These are phyloP conservation scores for Mandrillus leucophaeus DNA, from an alignment of 2,113 vertebrate genomes.

Conservation along the genomic window DNA sequence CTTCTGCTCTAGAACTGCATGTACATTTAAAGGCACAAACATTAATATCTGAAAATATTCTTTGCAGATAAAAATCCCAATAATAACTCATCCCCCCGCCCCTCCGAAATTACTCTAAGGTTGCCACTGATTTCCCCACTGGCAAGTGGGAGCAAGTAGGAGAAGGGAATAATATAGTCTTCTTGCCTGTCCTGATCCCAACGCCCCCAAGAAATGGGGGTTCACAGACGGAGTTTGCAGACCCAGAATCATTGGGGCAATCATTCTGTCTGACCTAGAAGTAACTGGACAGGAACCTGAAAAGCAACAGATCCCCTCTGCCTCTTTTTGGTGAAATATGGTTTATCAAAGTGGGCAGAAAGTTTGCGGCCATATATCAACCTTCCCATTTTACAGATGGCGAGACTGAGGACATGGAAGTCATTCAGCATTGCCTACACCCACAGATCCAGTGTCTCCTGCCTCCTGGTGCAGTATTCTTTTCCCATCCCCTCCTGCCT, in stretches of 20 bases:
- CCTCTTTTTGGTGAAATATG: not conserved
- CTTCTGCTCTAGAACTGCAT: not conserved
- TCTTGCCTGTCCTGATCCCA: not conserved
- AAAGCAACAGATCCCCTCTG: not conserved
- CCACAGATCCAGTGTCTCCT: not conserved
- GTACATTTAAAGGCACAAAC: not conserved
- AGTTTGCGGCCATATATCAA: not conserved
- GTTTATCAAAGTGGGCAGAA: not conserved
- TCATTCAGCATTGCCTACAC: not conserved
- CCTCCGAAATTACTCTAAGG: not conserved
- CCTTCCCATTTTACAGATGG: not conserved
- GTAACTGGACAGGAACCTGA: not conserved
- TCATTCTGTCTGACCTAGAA: not conserved
- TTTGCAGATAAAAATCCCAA: not conserved
- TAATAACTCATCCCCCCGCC: not conserved
- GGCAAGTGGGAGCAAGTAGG: not conserved
- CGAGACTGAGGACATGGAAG: not conserved
- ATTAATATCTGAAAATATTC: not conserved
- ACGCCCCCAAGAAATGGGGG: too few species aligned
- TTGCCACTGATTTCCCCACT: not conserved
- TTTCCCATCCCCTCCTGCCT: not conserved
- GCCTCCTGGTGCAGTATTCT: not conserved
- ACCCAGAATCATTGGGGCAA: too few species aligned
- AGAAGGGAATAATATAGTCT: not conserved
- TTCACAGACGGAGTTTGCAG: not conserved